Base-by-base conservation (phyloP, 2,113 vertebrate genomes). In the Glareola pratincola region DNA sequence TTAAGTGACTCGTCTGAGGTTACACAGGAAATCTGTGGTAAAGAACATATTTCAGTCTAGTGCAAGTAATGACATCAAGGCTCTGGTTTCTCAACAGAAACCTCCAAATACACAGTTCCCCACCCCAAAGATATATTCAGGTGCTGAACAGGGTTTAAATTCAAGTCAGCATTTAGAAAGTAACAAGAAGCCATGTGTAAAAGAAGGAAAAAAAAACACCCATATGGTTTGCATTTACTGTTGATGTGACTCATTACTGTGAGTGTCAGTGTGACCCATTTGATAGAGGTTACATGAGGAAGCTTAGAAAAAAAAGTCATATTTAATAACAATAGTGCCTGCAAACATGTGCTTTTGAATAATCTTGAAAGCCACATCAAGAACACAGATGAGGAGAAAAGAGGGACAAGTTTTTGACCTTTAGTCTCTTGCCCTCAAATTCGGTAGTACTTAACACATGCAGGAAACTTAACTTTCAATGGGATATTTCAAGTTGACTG, bases 141-240 rank as follows among this genome's bases (percentile, higher is more conserved):
- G 94, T 95, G 76, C 48, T 95, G 87, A 94, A 90, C 27, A 34
- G 16, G 37, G 56, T 89, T 92, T 96, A 95, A 95, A 96, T 94
- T 89, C 77, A 87, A 89, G 81, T 69, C 91, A 95, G 79, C 66
- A 66, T 85, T 97, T 96, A 97, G 95, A 95, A 92, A 96, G 93
- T 92, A 96, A 95, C 77, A 87, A 96, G 90, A 97, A 96, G 79
- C 88, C 74, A 71, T 68, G 59, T 78, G 85, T 75, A 85, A 82
- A 89, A 90, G 67, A 63, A 68, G 26, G 34, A 45, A 6, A 19
- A 7, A 13, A 80, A 22, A 73, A 60, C 29, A 1, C 4, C 82
- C 97, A 98, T 95, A 97, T 95, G 97, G 97, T 97, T 97, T 90
- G 87, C 95, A 97, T 98, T 98, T 96, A 94, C 97, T 96, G 96